Percentiles rank a stretch among this genome's conserved stretches.
phyloP scores from a whole-genome alignment of 2,797 vertebrate genomes.

The Chrysocyon brachyurus region DNA sequence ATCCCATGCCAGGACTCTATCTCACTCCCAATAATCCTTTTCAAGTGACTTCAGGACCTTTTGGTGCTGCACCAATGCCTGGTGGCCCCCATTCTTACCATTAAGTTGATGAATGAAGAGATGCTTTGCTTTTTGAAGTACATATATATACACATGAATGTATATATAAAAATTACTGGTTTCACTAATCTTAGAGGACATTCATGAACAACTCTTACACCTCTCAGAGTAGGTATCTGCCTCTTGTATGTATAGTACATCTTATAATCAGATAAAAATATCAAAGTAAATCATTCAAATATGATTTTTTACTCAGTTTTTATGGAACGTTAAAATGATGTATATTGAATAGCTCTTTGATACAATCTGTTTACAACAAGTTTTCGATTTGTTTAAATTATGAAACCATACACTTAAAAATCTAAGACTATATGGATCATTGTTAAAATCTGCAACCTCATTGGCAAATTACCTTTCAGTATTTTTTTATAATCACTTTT shows the following conservation, averaged over 20 bases:
- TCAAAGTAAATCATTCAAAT: conserved; percentile 73
- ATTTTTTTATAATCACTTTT: conserved; percentile 75
- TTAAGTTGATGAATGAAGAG: conserved; percentile 87
- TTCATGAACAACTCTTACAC: conserved; percentile 75
- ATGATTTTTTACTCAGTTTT: conserved; percentile 74
- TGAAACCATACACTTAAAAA: conserved; percentile 70
- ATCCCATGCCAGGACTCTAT: conserved; percentile 90
- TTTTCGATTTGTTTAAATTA: conserved; percentile 70
- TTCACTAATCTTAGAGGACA: conserved; percentile 74
- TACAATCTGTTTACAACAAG: conserved; percentile 66
- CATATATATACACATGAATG: conserved; percentile 61
- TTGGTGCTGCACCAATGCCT: conserved; percentile 90
- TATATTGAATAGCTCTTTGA: conserved; percentile 71
- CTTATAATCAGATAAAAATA: conserved; percentile 73
- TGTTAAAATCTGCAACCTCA: conserved; percentile 64
- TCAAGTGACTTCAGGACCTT: conserved; percentile 90
- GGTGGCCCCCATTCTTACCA: conserved; percentile 90
- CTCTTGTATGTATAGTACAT: conserved; percentile 73
- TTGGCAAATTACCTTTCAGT: conserved; percentile 62
- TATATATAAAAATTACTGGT: conserved; percentile 71
- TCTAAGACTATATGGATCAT: conserved; percentile 62
- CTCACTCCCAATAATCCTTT: conserved; percentile 89
- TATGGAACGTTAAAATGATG: conserved; percentile 72
- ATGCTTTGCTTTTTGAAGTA: conserved; percentile 79
- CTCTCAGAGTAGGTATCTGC: conserved; percentile 78